phyloP scores from a whole-genome alignment of 2,113 vertebrate species.

The Enhydra lutris region DNA sequence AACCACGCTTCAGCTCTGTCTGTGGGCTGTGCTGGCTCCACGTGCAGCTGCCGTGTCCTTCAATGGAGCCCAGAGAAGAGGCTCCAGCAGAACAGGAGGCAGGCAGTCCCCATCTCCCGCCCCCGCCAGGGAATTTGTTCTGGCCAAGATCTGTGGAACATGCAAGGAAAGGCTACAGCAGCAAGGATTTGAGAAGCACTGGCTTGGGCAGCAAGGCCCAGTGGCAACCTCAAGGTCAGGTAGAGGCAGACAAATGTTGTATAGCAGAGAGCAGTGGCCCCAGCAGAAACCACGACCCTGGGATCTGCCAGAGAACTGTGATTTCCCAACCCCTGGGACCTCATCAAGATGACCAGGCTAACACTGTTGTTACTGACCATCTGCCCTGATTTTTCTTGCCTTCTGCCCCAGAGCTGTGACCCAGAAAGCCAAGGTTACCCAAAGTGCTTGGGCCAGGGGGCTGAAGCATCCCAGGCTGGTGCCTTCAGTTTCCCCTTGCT shows the following conservation, averaged over 20 bases:
- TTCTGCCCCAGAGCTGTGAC: background rate
- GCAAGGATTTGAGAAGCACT: background rate
- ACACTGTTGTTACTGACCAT: background rate
- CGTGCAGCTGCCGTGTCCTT: background rate
- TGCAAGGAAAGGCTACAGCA: background rate
- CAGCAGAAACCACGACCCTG: background rate
- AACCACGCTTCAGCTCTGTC: background rate
- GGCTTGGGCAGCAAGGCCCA: background rate
- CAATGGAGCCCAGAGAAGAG: background rate
- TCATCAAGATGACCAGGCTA: background rate
- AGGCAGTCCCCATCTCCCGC: fast-evolving
- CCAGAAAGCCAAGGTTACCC: background rate
- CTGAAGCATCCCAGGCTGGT: background rate
- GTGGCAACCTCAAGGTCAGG: background rate
- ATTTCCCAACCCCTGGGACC: background rate
- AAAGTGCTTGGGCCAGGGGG: background rate
- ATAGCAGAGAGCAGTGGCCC: background rate
- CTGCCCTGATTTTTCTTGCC: background rate
- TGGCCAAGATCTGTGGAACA: background rate
- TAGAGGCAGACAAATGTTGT: background rate
- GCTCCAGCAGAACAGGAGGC: background rate
- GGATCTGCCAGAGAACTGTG: background rate
- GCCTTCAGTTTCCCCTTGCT: background rate
- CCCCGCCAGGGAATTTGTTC: no score
- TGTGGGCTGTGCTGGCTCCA: background rate